Conservation (phyloP, 2,113 vertebrate species). For the Tragelaphus strepsiceros region DNA sequence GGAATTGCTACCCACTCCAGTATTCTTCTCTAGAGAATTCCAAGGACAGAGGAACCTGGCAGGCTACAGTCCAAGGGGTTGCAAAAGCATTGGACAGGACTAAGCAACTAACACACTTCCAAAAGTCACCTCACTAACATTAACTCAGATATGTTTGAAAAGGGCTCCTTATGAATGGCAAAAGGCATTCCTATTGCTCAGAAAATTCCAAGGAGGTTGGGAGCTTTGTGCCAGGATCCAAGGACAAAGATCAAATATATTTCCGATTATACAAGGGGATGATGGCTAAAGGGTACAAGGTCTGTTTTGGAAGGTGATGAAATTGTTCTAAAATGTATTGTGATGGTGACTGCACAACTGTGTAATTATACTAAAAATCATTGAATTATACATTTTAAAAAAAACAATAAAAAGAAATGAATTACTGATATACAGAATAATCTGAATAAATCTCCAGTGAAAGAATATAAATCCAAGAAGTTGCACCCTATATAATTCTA, state of each 20-base stretch:
- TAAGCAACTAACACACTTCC: background rate
- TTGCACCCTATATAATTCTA: background rate
- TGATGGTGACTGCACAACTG: background rate
- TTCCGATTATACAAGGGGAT: background rate
- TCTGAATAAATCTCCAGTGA: background rate
- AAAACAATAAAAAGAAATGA: background rate
- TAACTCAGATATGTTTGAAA: background rate
- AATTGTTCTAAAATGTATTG: conserved; percentile 3
- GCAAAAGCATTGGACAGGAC: accelerated
- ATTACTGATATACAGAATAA: background rate
- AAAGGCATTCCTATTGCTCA: background rate
- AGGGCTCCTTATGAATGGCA: background rate
- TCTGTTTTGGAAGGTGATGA: background rate
- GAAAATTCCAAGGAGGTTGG: background rate
- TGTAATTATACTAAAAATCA: background rate
- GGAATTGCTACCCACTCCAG: background rate
- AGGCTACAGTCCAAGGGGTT: background rate
- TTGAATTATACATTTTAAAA: background rate
- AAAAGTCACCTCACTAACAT: background rate
- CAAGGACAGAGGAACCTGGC: background rate
- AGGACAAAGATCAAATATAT: background rate
- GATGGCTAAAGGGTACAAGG: background rate
- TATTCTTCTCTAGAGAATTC: background rate
- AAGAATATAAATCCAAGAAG: background rate
- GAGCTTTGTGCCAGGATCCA: background rate